Conservation (phyloP, 2,888 invertebrate genomes). For the Glyphotaelius pellucidus region DNA sequence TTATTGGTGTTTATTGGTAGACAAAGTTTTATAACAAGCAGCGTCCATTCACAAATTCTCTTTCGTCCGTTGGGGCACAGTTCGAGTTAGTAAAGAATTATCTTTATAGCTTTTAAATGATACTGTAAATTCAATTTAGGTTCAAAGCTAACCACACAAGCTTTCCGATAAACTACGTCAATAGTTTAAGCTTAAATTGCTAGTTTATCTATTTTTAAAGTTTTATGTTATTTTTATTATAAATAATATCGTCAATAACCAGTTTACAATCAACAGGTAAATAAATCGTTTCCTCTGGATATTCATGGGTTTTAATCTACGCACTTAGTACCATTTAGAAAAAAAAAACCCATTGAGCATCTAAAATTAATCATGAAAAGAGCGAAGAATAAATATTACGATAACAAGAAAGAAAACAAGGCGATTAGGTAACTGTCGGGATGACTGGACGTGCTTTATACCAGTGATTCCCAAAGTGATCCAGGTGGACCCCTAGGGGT, state of each 20-base stretch:
- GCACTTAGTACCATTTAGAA: neutral
- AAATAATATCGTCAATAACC: neutral
- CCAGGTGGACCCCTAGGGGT: too few relatives aligned
- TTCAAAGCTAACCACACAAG: constrained; percentile 8
- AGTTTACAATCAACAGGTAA: neutral
- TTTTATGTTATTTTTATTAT: neutral
- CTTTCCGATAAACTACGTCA: neutral
- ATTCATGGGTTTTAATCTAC: neutral
- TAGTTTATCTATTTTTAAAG: neutral
- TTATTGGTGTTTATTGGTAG: neutral
- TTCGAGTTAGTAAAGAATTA: constrained; percentile 14
- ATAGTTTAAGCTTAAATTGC: neutral
- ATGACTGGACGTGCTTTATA: too few relatives aligned
- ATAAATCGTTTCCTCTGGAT: neutral
- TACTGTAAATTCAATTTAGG: neutral
- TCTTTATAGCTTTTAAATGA: constrained; percentile 31
- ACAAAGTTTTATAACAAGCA: neutral
- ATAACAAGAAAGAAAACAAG: too few relatives aligned
- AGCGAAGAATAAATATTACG: neutral
- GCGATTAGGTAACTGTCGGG: too few relatives aligned
- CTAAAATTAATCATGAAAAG: neutral
- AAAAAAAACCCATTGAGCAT: too few relatives aligned
- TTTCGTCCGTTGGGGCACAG: neutral
- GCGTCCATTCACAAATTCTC: neutral
- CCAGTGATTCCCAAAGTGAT: too few relatives aligned